Percentiles rank a stretch among this genome's conserved stretches.
Conservation (phyloP, 2,113 vertebrate species). For the Festucalex cinctus region DNA sequence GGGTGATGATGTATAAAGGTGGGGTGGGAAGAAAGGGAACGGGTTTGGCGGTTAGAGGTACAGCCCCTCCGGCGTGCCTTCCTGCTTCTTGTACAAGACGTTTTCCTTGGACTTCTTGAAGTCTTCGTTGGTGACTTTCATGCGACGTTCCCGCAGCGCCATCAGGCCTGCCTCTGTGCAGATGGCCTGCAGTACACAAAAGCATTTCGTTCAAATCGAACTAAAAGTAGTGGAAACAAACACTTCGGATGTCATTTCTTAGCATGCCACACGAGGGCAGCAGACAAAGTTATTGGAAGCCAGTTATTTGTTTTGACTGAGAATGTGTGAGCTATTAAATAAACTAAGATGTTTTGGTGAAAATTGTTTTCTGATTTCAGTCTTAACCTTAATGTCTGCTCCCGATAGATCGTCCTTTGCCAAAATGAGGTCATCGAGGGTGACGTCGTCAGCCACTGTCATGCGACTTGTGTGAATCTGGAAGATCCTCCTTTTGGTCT, state of each 20-base stretch:
- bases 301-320: not conserved
- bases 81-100: constrained; percentile 97
- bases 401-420: constrained; percentile 97
- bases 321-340: too few relatives aligned
- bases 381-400: constrained; percentile 90
- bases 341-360: not conserved
- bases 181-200: constrained; percentile 79
- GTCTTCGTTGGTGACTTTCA: constrained; percentile 99
- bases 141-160: constrained; percentile 91
- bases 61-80: constrained; percentile 94
- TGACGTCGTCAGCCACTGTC: constrained; percentile 90
- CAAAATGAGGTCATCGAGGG: constrained; percentile 92
- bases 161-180: constrained; percentile 97
- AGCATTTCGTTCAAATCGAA: not conserved
- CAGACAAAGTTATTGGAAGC: not conserved
- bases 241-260: not conserved
- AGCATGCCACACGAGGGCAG: not conserved
- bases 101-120: constrained; percentile 99
- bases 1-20: constrained; percentile 11
- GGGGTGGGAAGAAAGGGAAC: not conserved
- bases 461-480: constrained; percentile 98
- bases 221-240: not conserved
- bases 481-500: constrained; percentile 95
- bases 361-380: not conserved
- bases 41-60: constrained; percentile 63